Base-by-base conservation (phyloP, 37 sponge, comb jelly and placozoan species). In the Ephydatia muelleri region DNA sequence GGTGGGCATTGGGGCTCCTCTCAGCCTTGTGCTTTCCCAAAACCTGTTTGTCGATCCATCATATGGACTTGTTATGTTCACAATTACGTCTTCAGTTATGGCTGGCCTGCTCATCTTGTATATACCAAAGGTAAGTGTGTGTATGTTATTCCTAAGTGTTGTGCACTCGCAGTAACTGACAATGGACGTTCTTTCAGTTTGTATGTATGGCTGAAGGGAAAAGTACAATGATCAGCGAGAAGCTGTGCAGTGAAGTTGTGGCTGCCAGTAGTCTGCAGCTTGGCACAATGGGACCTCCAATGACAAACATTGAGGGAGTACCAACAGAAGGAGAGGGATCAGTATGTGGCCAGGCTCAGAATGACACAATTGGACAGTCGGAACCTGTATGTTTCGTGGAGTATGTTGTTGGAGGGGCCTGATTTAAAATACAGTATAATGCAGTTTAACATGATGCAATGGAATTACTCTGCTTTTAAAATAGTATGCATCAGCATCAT, bases 201-300 rank as follows among this genome's bases (percentile, higher is more conserved):
- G 49, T 76, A 12, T 87, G 72, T 70, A 84, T 90, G 86, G 90
- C 86, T 5, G 71, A 76, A 31, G 90, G 90, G 26, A 34, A 66
- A 69, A 86, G 82, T 33, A 85, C 90, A 1, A 76, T 85, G 86
- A 39, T 90, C 5, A 68, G n/a, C 23, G 85, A 85, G 38, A 80
- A 82, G 28, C 1, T 34, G 9, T 27, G 70, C 11, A 86, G 82
- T 30, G 88, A 82, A 70, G 68, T 87, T 12, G 76, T 82, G 3
- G 88, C 72, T 1, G 80, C 82, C 14, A 77, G 81, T 68, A 80
- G 85, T 48, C 90, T 90, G 0, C 85, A 90, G 73, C 47, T 43
- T 4, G 47, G 8, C 8, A 43, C 47, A 43, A 43, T 43, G 8
- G 47, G 8, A 43, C 47, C 47, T 43, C 47, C 47, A 43, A 43